A percentile compares a stretch with the other conserved stretches of the same genome.
Evolutionary conservation across 2,888 invertebrate genomes (phyloP).

Genomic region (Andrena marginata): DNA sequence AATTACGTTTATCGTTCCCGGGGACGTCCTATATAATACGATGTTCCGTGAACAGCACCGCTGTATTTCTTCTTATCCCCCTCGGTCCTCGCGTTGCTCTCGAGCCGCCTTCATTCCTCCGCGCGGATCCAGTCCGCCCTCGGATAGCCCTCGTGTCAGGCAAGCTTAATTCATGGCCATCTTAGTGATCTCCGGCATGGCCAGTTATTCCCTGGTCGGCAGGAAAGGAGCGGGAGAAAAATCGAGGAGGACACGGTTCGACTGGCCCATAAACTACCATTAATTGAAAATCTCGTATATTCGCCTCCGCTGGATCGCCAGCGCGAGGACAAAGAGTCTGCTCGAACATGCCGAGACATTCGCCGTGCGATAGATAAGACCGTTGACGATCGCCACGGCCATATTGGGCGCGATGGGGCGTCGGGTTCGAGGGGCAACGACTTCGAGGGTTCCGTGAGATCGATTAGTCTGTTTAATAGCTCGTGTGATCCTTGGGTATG

Average conservation of each 20-base stretch:
- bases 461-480: neutral
- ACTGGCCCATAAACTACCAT: slow-evolving; percentile 66
- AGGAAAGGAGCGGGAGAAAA: slow-evolving; percentile 51
- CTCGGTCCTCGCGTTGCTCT: slow-evolving; percentile 6
- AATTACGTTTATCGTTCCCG: slow-evolving; percentile 55
- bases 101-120: slow-evolving; percentile 45
- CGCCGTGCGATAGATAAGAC: slow-evolving; percentile 33
- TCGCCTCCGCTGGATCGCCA: slow-evolving; percentile 27
- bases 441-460: no score
- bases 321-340: slow-evolving; percentile 30
- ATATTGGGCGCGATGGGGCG: neutral
- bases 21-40: slow-evolving; percentile 30
- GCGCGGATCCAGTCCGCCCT: slow-evolving; percentile 64
- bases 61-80: slow-evolving; percentile 60
- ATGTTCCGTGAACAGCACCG: slow-evolving; percentile 41
- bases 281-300: slow-evolving; percentile 69
- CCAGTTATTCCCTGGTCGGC: slow-evolving; percentile 37
- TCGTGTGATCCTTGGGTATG: no score
- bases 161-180: slow-evolving; percentile 70
- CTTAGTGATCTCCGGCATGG: slow-evolving; percentile 68
- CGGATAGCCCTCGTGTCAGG: slow-evolving; percentile 59
- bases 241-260: slow-evolving; percentile 46
- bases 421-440: neutral
- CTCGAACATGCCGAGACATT: slow-evolving; percentile 18
- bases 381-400: slow-evolving; percentile 34